Evolutionary conservation across 2,113 vertebrate genomes (phyloP), one percentile per base, ranked within the genome.

Genomic region (Paracanthobrama guichenoti): DNA sequence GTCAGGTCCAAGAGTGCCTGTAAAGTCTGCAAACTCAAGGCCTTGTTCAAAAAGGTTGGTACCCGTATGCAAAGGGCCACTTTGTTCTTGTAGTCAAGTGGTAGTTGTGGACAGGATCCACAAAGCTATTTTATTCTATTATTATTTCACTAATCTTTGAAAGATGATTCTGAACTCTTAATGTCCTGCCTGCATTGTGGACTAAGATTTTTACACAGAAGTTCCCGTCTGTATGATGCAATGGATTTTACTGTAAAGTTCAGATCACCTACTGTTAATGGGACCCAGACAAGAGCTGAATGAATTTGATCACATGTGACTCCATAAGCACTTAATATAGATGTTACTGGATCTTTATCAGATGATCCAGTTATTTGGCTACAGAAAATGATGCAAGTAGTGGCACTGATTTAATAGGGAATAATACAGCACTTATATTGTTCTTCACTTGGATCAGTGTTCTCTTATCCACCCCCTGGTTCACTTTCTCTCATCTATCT

Each of bases 31-130:
- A 94, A 91, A 85, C 86, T 94, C 62, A 92, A 88, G 88, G 89
- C 93, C 55, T 88, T 94, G 59, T 94, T 92, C 67, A 94, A 90
- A 86, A 93, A 92, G 82, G 91, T 93, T 48, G 91, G 88, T 4
- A 92, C 87, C 60, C 89, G 88, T 22, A 86, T 94, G 81, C 90
- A 94, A 82, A 93, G 92, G 76, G 90, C 87, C 8, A 75, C 88
- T 18, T 67, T 91, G 11, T 91, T 90, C 74, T 87, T 90, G 48
- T 93, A 90, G 75, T 26, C 42, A 46, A n/a, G 39, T 44, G 10
- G n/a, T 62, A 26, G 59, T 26, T 62, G 6, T 67, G 64, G 5
- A 35, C 53, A 55, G 7, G 53, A 55, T 35, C 28, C 28, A 35
- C 64, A 20, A 67, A 35, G 28, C 26, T 35, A 14, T 31, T 67